These are phyloP conservation scores for Tauraco erythrolophus DNA, from an alignment of 2,113 vertebrate species.

Conservation along the genomic window DNA sequence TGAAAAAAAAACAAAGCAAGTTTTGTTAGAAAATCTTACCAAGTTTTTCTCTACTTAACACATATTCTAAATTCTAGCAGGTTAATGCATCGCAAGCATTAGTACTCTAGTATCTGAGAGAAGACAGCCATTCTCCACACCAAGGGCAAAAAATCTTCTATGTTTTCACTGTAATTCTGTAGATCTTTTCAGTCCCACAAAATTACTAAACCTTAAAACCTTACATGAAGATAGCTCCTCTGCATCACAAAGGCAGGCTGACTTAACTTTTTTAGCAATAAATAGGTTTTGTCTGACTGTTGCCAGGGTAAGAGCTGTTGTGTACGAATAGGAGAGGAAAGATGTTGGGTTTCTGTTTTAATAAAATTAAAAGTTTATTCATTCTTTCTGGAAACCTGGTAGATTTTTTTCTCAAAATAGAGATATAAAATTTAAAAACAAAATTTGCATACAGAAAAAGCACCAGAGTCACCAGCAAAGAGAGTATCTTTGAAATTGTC, in stretches of 20 bases:
- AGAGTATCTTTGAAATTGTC: neutral
- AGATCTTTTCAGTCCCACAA: neutral
- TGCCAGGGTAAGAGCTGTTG: neutral
- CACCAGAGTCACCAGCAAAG: neutral
- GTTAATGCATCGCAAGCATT: neutral
- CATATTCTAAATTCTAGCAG: neutral
- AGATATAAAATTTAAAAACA: neutral
- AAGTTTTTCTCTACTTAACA: neutral
- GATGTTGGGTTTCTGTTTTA: neutral
- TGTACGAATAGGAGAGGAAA: neutral
- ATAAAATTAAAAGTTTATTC: neutral
- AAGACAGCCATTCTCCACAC: neutral
- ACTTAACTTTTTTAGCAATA: neutral
- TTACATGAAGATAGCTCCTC: neutral
- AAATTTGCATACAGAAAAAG: neutral
- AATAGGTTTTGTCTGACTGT: neutral
- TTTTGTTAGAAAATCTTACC: neutral
- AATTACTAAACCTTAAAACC: neutral
- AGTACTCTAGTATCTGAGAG: neutral
- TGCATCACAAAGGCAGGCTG: neutral
- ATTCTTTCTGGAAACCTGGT: neutral
- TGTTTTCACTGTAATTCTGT: neutral
- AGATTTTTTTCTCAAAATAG: neutral
- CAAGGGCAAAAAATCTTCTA: neutral
- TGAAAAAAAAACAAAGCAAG: neutral